Conservation (phyloP, 2,797 vertebrate genomes). For the Euphonia xanthogaster region DNA sequence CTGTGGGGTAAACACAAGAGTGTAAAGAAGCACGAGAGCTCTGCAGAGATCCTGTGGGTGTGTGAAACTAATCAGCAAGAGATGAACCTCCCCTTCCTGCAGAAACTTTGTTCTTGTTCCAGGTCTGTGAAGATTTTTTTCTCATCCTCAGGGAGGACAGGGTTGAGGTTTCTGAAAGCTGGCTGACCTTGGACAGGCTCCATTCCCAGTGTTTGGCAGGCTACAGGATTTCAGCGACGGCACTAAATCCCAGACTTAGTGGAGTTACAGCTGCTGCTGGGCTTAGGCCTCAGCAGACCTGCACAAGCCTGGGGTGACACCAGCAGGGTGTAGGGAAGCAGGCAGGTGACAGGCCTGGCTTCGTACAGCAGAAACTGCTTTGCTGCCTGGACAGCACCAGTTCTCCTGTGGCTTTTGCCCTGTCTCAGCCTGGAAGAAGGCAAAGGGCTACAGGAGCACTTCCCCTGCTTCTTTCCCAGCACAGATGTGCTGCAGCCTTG, state of each 20-base stretch:
- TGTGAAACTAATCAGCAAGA: not conserved
- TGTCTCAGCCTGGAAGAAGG: not conserved
- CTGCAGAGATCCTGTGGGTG: not conserved
- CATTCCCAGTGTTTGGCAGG: not conserved
- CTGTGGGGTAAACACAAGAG: not conserved
- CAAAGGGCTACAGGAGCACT: not conserved
- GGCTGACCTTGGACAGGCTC: not conserved
- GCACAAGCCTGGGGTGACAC: not conserved
- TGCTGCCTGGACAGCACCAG: not conserved
- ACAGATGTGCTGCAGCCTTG: not conserved
- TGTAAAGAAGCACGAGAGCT: not conserved
- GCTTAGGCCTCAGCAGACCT: not conserved
- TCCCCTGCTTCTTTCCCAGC: fast-evolving
- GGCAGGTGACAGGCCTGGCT: not conserved
- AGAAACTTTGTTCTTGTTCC: not conserved
- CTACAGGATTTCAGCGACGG: not conserved
- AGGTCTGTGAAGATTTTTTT: not conserved
- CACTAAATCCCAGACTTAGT: not conserved
- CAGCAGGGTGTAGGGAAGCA: not conserved
- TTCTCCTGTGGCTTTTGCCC: not conserved
- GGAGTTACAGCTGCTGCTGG: not conserved
- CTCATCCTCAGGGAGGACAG: not conserved
- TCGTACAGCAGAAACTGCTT: not conserved
- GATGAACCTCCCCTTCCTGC: not conserved
- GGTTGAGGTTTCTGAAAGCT: not conserved